These are phyloP conservation scores for Corythaixoides concolor DNA, from an alignment of 2,113 vertebrate species.

Conservation along the genomic window DNA sequence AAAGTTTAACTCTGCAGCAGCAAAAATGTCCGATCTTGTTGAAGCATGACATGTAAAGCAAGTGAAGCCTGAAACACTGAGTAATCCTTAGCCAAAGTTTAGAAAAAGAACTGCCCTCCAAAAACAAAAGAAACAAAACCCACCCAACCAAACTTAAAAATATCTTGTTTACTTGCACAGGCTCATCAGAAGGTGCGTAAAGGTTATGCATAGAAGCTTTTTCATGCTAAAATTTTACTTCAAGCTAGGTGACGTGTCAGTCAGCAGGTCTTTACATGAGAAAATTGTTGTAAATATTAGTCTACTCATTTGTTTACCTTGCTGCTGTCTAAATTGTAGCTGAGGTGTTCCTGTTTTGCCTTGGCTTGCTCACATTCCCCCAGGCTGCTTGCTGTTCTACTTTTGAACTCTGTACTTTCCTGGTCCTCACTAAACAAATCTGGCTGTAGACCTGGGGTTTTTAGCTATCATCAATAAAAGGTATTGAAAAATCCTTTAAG, in stretches of 20 bases:
- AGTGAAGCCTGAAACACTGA: neutral
- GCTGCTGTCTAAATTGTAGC: neutral
- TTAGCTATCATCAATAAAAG: neutral
- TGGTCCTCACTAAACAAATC: neutral
- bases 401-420: constrained; percentile 27
- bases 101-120: neutral
- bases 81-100: neutral
- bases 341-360: constrained; percentile 5
- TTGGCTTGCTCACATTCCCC: neutral
- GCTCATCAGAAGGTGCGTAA: neutral
- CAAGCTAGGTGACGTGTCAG: neutral
- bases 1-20: neutral
- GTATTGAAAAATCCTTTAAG: neutral
- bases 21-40: neutral
- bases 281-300: neutral
- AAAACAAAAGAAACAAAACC: neutral
- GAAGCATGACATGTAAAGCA: neutral
- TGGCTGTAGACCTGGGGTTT: neutral
- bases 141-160: neutral
- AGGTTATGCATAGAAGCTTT: neutral
- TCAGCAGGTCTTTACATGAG: neutral
- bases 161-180: neutral
- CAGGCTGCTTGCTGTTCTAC: constrained; percentile 14
- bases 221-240: neutral
- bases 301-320: neutral